phyloP scores from a whole-genome alignment of 1,140 invertebrate genomes.

The Drosophila arizonae region DNA sequence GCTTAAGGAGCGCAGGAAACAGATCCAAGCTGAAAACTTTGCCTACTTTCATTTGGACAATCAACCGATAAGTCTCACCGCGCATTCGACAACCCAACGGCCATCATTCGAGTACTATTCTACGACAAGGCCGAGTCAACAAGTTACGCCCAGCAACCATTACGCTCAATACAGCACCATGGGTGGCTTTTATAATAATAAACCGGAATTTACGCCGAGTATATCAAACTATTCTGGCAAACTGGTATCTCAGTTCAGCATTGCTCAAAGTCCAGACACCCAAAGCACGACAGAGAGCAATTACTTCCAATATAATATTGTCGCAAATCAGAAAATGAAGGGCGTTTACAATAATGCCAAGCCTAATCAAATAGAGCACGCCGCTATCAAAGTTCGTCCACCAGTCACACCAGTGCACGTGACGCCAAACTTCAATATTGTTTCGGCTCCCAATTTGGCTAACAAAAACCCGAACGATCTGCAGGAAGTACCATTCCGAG shows the following conservation, averaged over 20 bases:
- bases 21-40: constrained; percentile 75
- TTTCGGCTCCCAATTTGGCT: constrained; percentile 65
- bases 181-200: constrained; percentile 84
- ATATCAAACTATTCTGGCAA: constrained; percentile 49
- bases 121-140: constrained; percentile 33
- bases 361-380: constrained; percentile 53
- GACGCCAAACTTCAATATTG: constrained; percentile 68
- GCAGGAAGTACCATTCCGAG: constrained; percentile 49
- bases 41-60: constrained; percentile 81
- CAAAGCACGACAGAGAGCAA: constrained; percentile 72
- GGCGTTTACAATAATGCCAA: constrained; percentile 52
- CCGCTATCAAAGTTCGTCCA: constrained; percentile 49
- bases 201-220: constrained; percentile 30
- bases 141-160: constrained; percentile 79
- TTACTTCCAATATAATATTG: constrained; percentile 77
- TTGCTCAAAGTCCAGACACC: constrained; percentile 32
- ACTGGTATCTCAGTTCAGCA: constrained; percentile 73
- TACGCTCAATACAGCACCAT: constrained; percentile 83
- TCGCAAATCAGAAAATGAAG: constrained; percentile 81
- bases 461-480: constrained; percentile 39
- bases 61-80: constrained; percentile 38
- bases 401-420: constrained; percentile 56
- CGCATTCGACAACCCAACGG: constrained; percentile 23
- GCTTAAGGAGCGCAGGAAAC: constrained; percentile 68
- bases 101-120: constrained; percentile 33